phyloP scores from a whole-genome alignment of 2,113 vertebrate species.

The Bujurquina vittata region DNA sequence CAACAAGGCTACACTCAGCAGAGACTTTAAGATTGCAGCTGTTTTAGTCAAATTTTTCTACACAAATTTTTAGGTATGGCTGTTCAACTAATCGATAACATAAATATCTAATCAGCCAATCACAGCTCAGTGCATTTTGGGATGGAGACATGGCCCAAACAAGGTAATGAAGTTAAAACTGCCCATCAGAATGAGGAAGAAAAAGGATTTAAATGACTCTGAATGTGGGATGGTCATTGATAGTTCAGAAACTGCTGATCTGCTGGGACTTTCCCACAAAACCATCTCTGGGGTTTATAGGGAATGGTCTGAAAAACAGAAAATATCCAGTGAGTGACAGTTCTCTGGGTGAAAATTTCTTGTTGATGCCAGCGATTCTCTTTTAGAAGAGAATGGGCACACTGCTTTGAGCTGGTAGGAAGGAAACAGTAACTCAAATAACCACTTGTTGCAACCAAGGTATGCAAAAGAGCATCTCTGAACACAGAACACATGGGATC shows the following conservation, averaged over 20 bases:
- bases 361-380: not conserved
- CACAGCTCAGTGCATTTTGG: no score
- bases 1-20: not conserved
- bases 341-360: not conserved
- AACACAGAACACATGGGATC: not conserved
- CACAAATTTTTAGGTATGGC: no score
- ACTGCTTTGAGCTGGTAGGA: not conserved
- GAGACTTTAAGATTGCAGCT: not conserved
- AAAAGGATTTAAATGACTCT: not conserved
- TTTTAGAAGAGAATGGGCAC: not conserved
- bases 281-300: not conserved
- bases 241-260: not conserved
- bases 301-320: not conserved
- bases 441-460: not conserved
- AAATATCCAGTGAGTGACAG: not conserved
- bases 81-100: no score
- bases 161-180: not conserved
- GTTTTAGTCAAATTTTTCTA: not conserved
- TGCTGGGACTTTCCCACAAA: not conserved
- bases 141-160: no score
- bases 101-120: no score
- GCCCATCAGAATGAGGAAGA: not conserved
- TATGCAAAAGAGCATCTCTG: not conserved
- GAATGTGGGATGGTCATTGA: not conserved
- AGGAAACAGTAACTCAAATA: not conserved